A percentile compares a stretch with the other conserved stretches of the same genome.
Evolutionary conservation across 2,888 invertebrate genomes (phyloP).

Genomic region (Nemotelus nigrinus): DNA sequence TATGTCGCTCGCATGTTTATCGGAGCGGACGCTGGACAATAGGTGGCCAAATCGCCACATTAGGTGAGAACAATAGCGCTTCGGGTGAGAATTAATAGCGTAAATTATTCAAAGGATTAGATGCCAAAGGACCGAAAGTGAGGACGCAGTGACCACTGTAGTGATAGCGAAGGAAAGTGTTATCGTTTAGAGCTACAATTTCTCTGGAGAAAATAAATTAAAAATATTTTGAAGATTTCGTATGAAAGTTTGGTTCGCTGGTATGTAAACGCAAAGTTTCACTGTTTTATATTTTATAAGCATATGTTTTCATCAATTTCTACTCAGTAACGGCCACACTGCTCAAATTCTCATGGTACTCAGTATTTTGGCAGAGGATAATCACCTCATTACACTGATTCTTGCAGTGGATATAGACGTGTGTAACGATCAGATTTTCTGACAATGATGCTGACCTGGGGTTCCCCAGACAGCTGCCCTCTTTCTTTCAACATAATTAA

Average conservation of each 20-base stretch:
- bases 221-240: too few species aligned
- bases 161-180: too few species aligned
- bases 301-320: too few species aligned
- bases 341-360: too few species aligned
- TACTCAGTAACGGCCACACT: too few species aligned
- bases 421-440: too few species aligned
- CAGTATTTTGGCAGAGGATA: slow-evolving; percentile 9
- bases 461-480: neutral
- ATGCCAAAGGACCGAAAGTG: slow-evolving; percentile 2
- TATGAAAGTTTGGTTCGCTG: too few species aligned
- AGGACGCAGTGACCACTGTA: too few species aligned
- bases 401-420: slow-evolving; percentile 4
- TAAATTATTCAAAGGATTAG: slow-evolving; percentile 46
- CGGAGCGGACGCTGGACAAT: slow-evolving; percentile 28
- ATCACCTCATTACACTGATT: slow-evolving; percentile 43
- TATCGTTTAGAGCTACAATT: too few species aligned
- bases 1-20: slow-evolving; percentile 42
- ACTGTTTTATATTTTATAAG: too few species aligned
- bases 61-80: slow-evolving; percentile 36
- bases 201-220: too few species aligned
- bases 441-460: neutral
- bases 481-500: slow-evolving; percentile 35
- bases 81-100: slow-evolving; percentile 32
- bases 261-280: too few species aligned
- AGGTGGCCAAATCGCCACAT: slow-evolving; percentile 37